Evolutionary conservation across 2,113 vertebrate species (phyloP).

Genomic region (Baryphthengus martii): DNA sequence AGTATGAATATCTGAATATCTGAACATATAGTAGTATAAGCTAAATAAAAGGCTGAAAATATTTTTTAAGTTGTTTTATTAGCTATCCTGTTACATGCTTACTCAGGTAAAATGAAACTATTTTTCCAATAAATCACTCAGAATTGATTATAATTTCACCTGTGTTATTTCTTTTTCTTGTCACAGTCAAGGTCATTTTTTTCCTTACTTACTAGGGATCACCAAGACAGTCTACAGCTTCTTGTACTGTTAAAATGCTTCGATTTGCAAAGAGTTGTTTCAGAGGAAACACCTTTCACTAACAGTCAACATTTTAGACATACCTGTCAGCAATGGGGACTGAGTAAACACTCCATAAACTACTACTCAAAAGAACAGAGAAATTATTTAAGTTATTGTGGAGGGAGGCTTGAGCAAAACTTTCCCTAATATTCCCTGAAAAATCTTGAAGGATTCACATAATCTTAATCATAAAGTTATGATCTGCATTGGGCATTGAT

Average conservation of each 20-base stretch:
- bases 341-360: neutral
- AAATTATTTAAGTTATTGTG: neutral
- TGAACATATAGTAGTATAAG: neutral
- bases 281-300: neutral
- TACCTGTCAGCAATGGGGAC: rapidly evolving
- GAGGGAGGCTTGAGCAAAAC: neutral
- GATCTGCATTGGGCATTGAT: neutral
- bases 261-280: neutral
- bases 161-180: neutral
- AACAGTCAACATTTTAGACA: neutral
- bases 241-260: neutral
- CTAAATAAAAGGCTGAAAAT: neutral
- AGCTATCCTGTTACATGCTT: neutral
- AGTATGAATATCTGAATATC: neutral
- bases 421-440: neutral
- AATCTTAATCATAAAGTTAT: neutral
- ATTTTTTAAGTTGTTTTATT: neutral
- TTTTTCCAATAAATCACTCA: neutral
- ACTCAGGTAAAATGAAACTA: neutral
- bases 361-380: neutral
- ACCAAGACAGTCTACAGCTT: neutral
- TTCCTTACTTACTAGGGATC: neutral
- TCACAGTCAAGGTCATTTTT: neutral
- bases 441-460: neutral
- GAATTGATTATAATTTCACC: neutral